Conservation (phyloP, 92 coral and sea anemone species). For the Bergia sp. region DNA sequence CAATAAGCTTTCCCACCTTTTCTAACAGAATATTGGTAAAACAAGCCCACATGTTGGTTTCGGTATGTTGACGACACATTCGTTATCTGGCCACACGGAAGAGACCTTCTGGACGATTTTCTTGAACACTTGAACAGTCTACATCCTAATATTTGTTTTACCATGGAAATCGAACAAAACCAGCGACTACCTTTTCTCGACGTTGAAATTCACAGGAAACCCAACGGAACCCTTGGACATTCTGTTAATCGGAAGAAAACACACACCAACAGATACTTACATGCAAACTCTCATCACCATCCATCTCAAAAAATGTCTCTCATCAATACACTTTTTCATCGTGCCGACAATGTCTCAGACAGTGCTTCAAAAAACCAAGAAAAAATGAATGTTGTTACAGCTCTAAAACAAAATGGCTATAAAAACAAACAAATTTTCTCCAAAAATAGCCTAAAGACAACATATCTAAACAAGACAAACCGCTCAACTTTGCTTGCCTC, state of each 20-base stretch:
- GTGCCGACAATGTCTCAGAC: conserved; percentile 1
- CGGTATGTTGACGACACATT: not conserved
- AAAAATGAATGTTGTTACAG: conserved; percentile 17
- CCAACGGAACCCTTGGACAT: not conserved
- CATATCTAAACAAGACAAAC: conserved; percentile 23
- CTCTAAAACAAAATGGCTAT: not conserved
- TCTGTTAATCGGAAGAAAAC: not conserved
- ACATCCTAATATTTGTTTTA: not conserved
- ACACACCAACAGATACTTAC: not conserved
- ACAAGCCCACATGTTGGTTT: not conserved
- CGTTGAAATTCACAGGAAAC: not conserved
- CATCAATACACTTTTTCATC: conserved; percentile 12
- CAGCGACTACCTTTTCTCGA: not conserved
- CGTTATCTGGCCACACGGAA: not conserved
- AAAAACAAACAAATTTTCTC: conserved; percentile 14
- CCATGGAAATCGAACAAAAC: conserved; percentile 17
- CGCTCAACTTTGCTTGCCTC: conserved; percentile 15
- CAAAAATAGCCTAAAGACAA: conserved; percentile 6
- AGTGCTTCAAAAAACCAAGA: conserved; percentile 6
- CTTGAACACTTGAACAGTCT: not conserved
- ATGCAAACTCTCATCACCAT: not conserved
- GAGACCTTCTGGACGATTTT: not conserved
- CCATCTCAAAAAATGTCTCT: conserved; percentile 30
- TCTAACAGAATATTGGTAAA: not conserved
- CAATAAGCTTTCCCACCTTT: not conserved